These are phyloP conservation scores for Epinotia nisella DNA, from an alignment of 2,888 invertebrate species.

Conservation along the genomic window DNA sequence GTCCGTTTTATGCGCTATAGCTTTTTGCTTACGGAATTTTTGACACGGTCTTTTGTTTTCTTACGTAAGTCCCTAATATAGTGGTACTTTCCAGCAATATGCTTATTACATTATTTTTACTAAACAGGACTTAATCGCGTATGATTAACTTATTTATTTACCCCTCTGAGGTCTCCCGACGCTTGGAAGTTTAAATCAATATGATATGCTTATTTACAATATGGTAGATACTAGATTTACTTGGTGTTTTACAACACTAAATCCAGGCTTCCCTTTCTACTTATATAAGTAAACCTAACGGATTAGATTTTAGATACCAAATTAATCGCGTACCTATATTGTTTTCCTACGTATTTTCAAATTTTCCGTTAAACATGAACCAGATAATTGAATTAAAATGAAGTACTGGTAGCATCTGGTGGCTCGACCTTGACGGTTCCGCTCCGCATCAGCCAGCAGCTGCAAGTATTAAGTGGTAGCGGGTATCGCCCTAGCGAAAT, in stretches of 20 bases:
- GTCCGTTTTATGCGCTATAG: slow-evolving; percentile 28
- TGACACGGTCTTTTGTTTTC: background rate
- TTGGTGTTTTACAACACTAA: too few relatives aligned
- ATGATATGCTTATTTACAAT: too few relatives aligned
- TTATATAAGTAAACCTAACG: too few relatives aligned
- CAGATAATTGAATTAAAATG: slow-evolving; percentile 31
- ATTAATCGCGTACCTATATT: background rate
- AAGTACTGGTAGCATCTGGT: slow-evolving; percentile 32
- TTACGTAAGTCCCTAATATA: background rate
- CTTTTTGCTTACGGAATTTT: slow-evolving; percentile 25
- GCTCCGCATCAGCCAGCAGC: slow-evolving; percentile 12
- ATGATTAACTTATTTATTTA: too few relatives aligned
- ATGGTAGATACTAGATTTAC: too few relatives aligned
- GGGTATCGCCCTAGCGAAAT: background rate
- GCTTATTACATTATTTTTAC: too few relatives aligned
- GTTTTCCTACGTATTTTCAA: background rate
- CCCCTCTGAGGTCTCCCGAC: too few relatives aligned
- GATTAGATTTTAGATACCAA: too few relatives aligned
- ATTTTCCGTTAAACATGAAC: slow-evolving; percentile 13
- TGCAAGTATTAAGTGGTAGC: slow-evolving; percentile 33
- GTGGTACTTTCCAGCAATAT: background rate
- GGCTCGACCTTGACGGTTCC: slow-evolving; percentile 35
- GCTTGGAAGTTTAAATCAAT: too few relatives aligned
- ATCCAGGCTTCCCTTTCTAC: too few relatives aligned
- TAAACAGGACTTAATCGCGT: too few relatives aligned